These are phyloP conservation scores for Macropodus opercularis DNA, from an alignment of 2,797 vertebrate genomes.

Conservation along the genomic window DNA sequence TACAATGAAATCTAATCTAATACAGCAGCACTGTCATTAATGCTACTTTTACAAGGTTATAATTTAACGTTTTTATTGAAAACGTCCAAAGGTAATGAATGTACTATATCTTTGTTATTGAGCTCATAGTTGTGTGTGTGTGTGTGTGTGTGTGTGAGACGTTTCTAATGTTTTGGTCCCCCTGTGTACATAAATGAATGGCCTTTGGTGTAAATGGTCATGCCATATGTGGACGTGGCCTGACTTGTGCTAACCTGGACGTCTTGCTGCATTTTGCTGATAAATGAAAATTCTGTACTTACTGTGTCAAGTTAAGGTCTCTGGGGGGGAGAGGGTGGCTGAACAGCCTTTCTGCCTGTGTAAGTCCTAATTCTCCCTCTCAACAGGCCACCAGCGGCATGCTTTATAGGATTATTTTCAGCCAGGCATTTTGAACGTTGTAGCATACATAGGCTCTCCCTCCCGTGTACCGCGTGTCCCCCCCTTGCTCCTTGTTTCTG, in stretches of 20 bases:
- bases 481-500: conserved; percentile 68
- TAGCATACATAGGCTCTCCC: conserved; percentile 63
- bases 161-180: too few species aligned
- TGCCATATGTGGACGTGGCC: background rate
- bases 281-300: conserved; percentile 54
- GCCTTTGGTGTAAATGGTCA: too few species aligned
- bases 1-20: too few species aligned
- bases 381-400: conserved; percentile 66
- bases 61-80: too few species aligned
- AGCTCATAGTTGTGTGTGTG: too few species aligned
- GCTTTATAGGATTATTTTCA: conserved; percentile 81
- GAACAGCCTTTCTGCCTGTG: conserved; percentile 56
- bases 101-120: too few species aligned
- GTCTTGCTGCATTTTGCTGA: conserved; percentile 33
- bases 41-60: too few species aligned
- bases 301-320: conserved; percentile 54
- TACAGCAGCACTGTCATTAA: too few species aligned
- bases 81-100: too few species aligned
- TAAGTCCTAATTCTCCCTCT: conserved; percentile 74
- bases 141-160: too few species aligned
- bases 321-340: conserved; percentile 62
- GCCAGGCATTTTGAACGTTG: conserved; percentile 74
- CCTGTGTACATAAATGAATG: too few species aligned
- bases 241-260: conserved; percentile 13
- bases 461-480: conserved; percentile 47